Conservation (phyloP, 2,113 vertebrate species). For the Tichodroma muraria region DNA sequence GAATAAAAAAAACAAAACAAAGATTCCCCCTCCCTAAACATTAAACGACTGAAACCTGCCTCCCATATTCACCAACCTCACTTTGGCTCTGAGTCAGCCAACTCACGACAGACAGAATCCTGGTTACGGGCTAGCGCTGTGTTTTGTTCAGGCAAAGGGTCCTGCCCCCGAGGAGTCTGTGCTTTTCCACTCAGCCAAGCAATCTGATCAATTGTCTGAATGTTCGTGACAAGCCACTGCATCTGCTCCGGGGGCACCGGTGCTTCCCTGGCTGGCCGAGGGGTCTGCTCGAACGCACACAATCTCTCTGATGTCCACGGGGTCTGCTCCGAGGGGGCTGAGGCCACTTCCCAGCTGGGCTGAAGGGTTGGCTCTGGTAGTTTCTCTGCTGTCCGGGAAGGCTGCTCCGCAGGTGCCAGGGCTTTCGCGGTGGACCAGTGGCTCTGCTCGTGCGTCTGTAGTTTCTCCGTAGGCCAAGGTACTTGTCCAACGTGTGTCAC, state of each 20-base stretch:
- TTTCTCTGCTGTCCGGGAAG: constrained; percentile 66
- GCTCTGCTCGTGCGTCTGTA: constrained; percentile 64
- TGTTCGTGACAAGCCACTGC: constrained; percentile 55
- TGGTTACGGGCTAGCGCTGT: constrained; percentile 66
- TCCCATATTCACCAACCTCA: constrained; percentile 70
- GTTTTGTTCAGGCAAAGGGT: constrained; percentile 75
- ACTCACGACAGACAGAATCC: constrained; percentile 72
- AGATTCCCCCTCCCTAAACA: constrained; percentile 66
- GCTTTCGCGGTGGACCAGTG: constrained; percentile 64
- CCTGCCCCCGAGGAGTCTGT: constrained; percentile 64
- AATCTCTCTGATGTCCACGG: constrained; percentile 72
- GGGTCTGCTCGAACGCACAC: constrained; percentile 64
- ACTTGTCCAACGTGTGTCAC: constrained; percentile 6
- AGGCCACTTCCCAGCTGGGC: constrained; percentile 49
- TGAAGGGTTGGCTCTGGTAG: constrained; percentile 55
- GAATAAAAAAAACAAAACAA: constrained; percentile 46
- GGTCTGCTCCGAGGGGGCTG: constrained; percentile 64
- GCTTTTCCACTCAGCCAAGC: constrained; percentile 73
- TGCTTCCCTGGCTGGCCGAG: constrained; percentile 70
- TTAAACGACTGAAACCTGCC: constrained; percentile 63
- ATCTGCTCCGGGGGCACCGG: constrained; percentile 52
- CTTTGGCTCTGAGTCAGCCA: constrained; percentile 73
- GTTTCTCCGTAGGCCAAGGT: constrained; percentile 66
- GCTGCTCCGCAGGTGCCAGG: constrained; percentile 54
- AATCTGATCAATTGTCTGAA: constrained; percentile 73